Conservation (phyloP, 2,113 vertebrate genomes). For the Toxotes chatareus region DNA sequence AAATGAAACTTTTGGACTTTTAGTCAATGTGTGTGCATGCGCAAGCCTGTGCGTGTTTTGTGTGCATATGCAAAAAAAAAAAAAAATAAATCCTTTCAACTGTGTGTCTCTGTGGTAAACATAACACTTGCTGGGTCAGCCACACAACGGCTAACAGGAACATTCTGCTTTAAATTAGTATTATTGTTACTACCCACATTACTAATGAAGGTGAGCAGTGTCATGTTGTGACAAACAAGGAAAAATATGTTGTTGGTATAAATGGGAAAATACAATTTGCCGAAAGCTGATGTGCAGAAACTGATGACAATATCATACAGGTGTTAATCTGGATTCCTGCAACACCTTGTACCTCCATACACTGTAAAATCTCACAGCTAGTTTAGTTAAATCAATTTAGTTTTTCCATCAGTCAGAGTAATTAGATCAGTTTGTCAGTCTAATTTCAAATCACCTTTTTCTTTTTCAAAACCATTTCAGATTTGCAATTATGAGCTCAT, state of each 20-base stretch:
- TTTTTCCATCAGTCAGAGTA: not conserved
- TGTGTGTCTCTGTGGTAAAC: constrained; percentile 10
- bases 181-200: not conserved
- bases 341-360: not conserved
- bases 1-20: constrained; percentile 24
- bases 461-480: not conserved
- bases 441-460: too few relatives aligned
- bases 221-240: not conserved
- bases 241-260: not conserved
- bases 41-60: not conserved
- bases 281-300: not conserved
- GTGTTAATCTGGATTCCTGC: not conserved
- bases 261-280: not conserved
- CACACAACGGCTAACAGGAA: not conserved
- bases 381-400: too few relatives aligned
- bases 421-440: not conserved
- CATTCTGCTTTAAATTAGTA: constrained; percentile 1
- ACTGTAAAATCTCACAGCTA: not conserved
- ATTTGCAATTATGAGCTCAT: not conserved
- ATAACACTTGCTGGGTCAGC: not conserved
- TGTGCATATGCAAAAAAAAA: not conserved
- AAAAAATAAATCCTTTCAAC: not conserved
- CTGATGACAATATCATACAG: not conserved
- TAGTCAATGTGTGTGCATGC: not conserved
- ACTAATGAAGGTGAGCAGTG: constrained; percentile 17